Evolutionary conservation across 1,140 invertebrate genomes (phyloP).

Genomic region (Dinoponera quadriceps): DNA sequence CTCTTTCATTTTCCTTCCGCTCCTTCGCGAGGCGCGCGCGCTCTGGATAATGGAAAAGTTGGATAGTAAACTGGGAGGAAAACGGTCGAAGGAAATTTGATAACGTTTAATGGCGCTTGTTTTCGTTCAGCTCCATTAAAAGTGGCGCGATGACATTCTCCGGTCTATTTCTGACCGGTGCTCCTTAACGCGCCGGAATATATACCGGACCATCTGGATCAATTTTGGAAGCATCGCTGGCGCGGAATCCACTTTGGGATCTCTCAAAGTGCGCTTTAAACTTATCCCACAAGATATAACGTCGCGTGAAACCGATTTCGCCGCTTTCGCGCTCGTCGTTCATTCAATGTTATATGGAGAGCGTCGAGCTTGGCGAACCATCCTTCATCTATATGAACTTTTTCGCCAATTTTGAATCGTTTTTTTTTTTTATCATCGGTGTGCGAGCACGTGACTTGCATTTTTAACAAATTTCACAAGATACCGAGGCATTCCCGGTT

Average conservation of each 20-base stretch:
- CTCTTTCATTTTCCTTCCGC: slow-evolving; percentile 12
- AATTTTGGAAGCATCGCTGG: slow-evolving; percentile 22
- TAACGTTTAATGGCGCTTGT: slow-evolving; percentile 61
- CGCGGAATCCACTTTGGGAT: slow-evolving; percentile 17
- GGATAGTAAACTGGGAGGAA: slow-evolving; percentile 44
- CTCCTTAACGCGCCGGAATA: slow-evolving; percentile 4
- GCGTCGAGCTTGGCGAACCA: not conserved
- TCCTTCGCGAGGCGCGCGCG: not conserved
- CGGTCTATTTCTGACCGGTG: slow-evolving; percentile 44
- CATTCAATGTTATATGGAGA: not conserved
- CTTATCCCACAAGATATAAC: slow-evolving; percentile 24
- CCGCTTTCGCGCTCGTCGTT: not conserved
- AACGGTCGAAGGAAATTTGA: slow-evolving; percentile 62
- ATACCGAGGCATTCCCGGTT: not conserved
- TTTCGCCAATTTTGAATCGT: not conserved
- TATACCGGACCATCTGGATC: slow-evolving; percentile 39
- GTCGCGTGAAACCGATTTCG: slow-evolving; percentile 14
- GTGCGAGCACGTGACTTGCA: too few species aligned
- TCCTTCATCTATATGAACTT: not conserved
- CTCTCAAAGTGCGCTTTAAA: slow-evolving; percentile 38
- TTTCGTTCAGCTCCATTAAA: slow-evolving; percentile 51
- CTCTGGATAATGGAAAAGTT: slow-evolving; percentile 66
- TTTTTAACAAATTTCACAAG: not conserved
- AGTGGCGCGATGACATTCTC: slow-evolving; percentile 22
- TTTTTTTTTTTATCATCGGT: not conserved